These are phyloP conservation scores for Mastacembelus armatus DNA, from an alignment of 2,797 vertebrate species.

Conservation along the genomic window DNA sequence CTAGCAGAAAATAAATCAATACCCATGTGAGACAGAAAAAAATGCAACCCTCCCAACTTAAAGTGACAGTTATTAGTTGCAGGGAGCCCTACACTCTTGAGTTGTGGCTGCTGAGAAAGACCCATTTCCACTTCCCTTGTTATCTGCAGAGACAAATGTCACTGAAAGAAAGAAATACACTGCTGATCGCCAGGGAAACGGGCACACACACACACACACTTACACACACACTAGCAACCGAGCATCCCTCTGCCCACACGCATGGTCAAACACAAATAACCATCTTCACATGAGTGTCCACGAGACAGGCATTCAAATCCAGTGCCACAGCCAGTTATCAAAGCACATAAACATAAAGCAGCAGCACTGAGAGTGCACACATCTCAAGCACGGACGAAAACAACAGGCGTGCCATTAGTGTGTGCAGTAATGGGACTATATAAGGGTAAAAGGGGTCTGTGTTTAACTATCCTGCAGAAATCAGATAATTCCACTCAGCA, in stretches of 20 bases:
- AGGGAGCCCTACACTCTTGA: slow-evolving; percentile 21
- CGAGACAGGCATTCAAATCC: slow-evolving; percentile 39
- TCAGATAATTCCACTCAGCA: slow-evolving; percentile 77
- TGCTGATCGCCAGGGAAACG: slow-evolving; percentile 58
- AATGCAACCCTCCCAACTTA: slow-evolving; percentile 22
- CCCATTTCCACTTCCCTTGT: slow-evolving; percentile 58
- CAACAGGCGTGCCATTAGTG: slow-evolving; percentile 43
- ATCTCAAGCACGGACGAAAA: too few species aligned
- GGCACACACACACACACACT: slow-evolving; percentile 17
- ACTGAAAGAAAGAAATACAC: slow-evolving; percentile 65
- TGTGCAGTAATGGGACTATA: slow-evolving; percentile 54
- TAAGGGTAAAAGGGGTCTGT: slow-evolving; percentile 48
- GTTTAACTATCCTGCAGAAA: slow-evolving; percentile 73
- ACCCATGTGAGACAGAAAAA: slow-evolving; percentile 7
- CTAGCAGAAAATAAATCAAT: slow-evolving; percentile 26
- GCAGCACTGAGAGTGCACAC: not conserved
- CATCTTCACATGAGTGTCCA: slow-evolving; percentile 47
- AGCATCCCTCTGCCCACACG: slow-evolving; percentile 13
- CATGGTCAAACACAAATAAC: slow-evolving; percentile 50
- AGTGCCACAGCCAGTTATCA: slow-evolving; percentile 35
- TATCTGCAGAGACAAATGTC: slow-evolving; percentile 51
- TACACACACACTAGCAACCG: slow-evolving; percentile 6
- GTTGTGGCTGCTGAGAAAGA: slow-evolving; percentile 36
- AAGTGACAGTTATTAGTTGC: slow-evolving; percentile 60
- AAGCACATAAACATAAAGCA: slow-evolving; percentile 19